Percentiles rank a stretch among this genome's conserved stretches.
Conservation (phyloP, 2,888 invertebrate genomes). For the Callimorpha dominula region DNA sequence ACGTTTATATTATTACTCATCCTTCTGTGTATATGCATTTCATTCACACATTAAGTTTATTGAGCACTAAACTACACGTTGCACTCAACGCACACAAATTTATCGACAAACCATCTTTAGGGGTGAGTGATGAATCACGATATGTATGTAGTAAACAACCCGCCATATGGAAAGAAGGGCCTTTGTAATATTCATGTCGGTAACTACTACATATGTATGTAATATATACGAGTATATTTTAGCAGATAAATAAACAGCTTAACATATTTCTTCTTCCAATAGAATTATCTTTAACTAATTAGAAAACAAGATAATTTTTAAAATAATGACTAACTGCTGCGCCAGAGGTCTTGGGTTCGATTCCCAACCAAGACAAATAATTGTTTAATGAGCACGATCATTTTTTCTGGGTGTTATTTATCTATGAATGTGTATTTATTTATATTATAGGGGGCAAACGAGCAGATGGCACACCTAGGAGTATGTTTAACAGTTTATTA, state of each 20-base stretch:
- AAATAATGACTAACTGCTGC: background rate
- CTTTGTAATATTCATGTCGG: slow-evolving; percentile 12
- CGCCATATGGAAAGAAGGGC: slow-evolving; percentile 15
- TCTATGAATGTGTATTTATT: no score
- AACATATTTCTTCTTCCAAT: background rate
- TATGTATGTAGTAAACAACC: slow-evolving; percentile 20
- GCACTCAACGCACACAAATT: slow-evolving; percentile 14
- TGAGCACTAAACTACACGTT: slow-evolving; percentile 9
- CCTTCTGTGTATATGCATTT: slow-evolving; percentile 2
- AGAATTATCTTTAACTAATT: background rate
- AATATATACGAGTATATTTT: background rate
- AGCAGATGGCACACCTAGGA: no score
- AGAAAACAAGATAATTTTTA: background rate
- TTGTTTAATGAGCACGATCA: no score
- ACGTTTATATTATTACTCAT: slow-evolving; percentile 4
- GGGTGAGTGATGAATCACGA: slow-evolving; percentile 53
- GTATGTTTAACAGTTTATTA: no score
- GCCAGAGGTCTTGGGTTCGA: no score
- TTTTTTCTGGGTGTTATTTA: no score
- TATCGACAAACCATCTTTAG: slow-evolving; percentile 45
- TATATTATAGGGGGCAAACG: no score
- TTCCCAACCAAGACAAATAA: no score
- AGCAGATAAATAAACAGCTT: background rate
- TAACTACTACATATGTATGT: background rate
- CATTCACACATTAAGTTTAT: slow-evolving; percentile 15